These are phyloP conservation scores for Troilus luridus DNA, from an alignment of 2,888 invertebrate genomes.

Conservation along the genomic window DNA sequence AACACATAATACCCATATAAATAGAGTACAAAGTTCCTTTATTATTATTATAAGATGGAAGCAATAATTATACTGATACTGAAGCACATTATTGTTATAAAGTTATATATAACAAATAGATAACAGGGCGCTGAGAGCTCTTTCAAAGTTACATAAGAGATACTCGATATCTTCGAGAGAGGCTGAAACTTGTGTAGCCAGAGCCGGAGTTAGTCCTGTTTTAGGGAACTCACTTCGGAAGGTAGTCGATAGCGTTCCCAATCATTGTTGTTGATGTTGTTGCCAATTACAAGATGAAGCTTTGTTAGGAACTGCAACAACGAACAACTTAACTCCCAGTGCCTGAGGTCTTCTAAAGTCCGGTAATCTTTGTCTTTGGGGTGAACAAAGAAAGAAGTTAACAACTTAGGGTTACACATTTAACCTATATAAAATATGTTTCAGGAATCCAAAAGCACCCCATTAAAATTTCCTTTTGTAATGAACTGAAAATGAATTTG, in stretches of 20 bases:
- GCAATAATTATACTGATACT: too few relatives aligned
- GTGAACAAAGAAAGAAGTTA: neutral
- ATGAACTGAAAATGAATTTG: too few relatives aligned
- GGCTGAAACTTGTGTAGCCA: neutral
- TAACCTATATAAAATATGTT: too few relatives aligned
- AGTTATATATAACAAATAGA: neutral
- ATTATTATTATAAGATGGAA: too few relatives aligned
- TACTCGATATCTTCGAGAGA: neutral
- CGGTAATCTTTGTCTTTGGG: neutral
- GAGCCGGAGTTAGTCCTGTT: neutral
- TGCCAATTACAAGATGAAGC: slow-evolving; percentile 27
- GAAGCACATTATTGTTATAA: neutral
- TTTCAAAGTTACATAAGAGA: neutral
- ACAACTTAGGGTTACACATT: too few relatives aligned
- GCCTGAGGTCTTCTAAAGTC: neutral
- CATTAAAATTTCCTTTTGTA: too few relatives aligned
- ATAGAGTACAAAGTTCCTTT: too few relatives aligned
- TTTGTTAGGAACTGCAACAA: neutral
- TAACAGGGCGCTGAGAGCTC: neutral
- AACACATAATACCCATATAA: too few relatives aligned
- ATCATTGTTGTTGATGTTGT: slow-evolving; percentile 4
- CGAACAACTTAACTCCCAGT: neutral
- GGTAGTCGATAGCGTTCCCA: neutral
- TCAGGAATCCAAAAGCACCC: too few relatives aligned
- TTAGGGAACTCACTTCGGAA: neutral